These are phyloP conservation scores for Platygyra sinensis DNA, from an alignment of 64 coral and sea anemone genomes.

Conservation along the genomic window DNA sequence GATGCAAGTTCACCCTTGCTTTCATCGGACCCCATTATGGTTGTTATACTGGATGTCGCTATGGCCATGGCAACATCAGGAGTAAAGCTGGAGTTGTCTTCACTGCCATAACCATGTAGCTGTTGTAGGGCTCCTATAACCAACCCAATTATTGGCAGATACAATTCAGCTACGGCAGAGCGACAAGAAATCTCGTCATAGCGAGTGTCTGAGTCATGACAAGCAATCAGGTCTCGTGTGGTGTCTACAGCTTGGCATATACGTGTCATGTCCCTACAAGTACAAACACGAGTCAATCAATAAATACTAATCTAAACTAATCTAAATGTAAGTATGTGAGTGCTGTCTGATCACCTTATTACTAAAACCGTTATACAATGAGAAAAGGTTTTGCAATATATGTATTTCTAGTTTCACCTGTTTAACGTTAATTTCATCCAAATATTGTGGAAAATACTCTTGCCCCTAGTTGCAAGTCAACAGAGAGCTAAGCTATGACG, in stretches of 20 bases:
- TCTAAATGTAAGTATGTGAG: too few species aligned
- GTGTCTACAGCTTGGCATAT: conserved; percentile 92
- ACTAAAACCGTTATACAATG: too few species aligned
- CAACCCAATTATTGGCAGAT: conserved; percentile 85
- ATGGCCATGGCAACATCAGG: conserved; percentile 96
- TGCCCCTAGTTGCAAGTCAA: too few species aligned
- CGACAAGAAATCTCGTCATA: conserved; percentile 86
- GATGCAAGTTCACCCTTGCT: conserved; percentile 68
- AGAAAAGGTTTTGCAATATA: too few species aligned
- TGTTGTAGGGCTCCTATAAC: conserved; percentile 83
- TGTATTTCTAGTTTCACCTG: too few species aligned
- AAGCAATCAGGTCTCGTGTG: conserved; percentile 81
- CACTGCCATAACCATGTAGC: conserved; percentile 77
- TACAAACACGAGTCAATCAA: neutral
- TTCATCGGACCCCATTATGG: conserved; percentile 55
- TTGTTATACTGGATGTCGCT: conserved; percentile 86
- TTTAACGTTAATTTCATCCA: too few species aligned
- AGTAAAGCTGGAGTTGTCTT: conserved; percentile 82
- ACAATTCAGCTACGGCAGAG: conserved; percentile 86
- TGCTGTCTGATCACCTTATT: too few species aligned
- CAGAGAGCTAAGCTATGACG: too few species aligned
- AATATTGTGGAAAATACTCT: too few species aligned
- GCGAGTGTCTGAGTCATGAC: conserved; percentile 96
- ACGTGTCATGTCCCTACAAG: conserved; percentile 75
- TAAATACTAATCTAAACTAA: too few species aligned